These are phyloP conservation scores for Eumerus sabulonum DNA, from an alignment of 2,888 invertebrate genomes.

Conservation along the genomic window DNA sequence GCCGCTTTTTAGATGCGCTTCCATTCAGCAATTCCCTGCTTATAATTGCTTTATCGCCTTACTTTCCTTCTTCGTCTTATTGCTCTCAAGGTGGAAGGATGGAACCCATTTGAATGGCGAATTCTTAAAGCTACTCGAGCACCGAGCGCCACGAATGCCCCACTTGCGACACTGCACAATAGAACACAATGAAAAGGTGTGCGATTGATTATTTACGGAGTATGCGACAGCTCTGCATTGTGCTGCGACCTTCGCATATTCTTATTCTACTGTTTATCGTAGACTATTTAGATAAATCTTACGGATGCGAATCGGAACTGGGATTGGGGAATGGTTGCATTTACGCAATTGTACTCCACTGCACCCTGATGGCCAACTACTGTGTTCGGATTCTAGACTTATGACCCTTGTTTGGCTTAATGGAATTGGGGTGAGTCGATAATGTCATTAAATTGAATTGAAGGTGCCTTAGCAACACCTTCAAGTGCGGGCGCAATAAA, in stretches of 20 bases:
- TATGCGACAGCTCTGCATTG: conserved; percentile 47
- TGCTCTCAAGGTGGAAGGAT: conserved; percentile 25
- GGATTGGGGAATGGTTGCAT: conserved; percentile 21
- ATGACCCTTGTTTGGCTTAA: conserved; percentile 13
- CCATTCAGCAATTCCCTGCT: conserved; percentile 57
- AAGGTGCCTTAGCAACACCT: no score
- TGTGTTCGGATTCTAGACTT: background rate
- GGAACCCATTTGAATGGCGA: conserved; percentile 60
- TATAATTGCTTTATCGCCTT: conserved; percentile 49
- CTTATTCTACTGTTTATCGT: conserved; percentile 18
- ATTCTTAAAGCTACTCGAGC: conserved; percentile 29
- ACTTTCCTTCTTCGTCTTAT: no score
- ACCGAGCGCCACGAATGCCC: conserved; percentile 12
- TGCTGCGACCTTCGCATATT: conserved; percentile 53
- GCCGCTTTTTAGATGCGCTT: conserved; percentile 40
- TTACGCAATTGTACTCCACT: conserved; percentile 23
- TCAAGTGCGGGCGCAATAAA: no score
- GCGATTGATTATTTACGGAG: conserved; percentile 64
- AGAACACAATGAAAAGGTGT: conserved; percentile 56
- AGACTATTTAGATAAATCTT: conserved; percentile 44
- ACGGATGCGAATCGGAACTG: conserved; percentile 24
- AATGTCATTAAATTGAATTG: no score
- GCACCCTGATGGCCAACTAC: no score
- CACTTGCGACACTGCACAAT: no score
- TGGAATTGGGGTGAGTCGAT: no score